Evolutionary conservation across 1,140 invertebrate genomes (phyloP).

Genomic region (Dendroctonus valens): DNA sequence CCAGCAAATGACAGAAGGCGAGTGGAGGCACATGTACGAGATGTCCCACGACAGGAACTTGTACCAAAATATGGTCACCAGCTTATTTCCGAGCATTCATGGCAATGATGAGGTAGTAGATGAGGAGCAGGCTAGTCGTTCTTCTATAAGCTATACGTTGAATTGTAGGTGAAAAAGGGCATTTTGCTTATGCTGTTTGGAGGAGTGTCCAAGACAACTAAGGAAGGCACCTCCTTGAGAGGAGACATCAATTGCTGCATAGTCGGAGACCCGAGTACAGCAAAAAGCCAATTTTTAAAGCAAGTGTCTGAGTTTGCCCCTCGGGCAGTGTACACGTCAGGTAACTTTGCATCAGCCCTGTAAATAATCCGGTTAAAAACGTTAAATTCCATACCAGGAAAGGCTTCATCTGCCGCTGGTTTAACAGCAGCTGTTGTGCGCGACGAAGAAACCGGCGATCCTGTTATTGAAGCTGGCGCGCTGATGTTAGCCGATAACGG

Average conservation of each 20-base stretch:
- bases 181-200: conserved; percentile 97
- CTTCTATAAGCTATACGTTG: too few relatives aligned
- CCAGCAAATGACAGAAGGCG: conserved; percentile 90
- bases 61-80: conserved; percentile 87
- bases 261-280: conserved; percentile 98
- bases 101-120: conserved; percentile 85
- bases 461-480: conserved; percentile 99
- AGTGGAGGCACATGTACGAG: conserved; percentile 95
- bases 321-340: conserved; percentile 96
- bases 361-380: not conserved
- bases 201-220: conserved; percentile 93
- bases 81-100: conserved; percentile 96
- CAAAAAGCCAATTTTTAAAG: conserved; percentile 97
- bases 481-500: conserved; percentile 99
- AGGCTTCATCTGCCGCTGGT: conserved; percentile 96
- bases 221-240: conserved; percentile 82
- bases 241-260: conserved; percentile 98
- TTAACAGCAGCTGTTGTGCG: conserved; percentile 95
- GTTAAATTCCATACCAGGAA: conserved; percentile 50
- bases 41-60: conserved; percentile 95
- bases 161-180: conserved; percentile 68
- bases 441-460: conserved; percentile 97
- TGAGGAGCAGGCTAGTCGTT: not conserved
- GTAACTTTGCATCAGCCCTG: conserved; percentile 47
- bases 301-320: conserved; percentile 94